Evolutionary conservation across 2,797 vertebrate species (phyloP).

Genomic region (Fundulus diaphanus): DNA sequence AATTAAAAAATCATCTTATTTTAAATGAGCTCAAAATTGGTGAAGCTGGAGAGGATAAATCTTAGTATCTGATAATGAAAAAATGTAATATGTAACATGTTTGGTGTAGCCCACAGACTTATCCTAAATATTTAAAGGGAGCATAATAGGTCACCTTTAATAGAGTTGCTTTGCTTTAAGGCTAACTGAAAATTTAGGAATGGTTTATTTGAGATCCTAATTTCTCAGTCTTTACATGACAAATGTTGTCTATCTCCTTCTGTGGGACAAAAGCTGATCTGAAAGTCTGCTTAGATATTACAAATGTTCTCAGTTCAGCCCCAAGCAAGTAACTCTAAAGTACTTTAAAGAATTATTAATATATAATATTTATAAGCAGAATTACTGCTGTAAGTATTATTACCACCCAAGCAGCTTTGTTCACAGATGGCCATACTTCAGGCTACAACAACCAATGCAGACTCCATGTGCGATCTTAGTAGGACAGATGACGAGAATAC

Average conservation of each 20-base stretch:
- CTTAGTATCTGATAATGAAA: too few species aligned
- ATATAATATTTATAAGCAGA: constrained; percentile 1
- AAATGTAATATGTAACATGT: too few species aligned
- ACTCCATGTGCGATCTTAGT: constrained; percentile 26
- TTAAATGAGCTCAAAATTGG: too few species aligned
- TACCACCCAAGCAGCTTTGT: neutral
- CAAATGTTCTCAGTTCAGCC: constrained; percentile 4
- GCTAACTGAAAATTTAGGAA: neutral
- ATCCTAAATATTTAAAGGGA: too few species aligned
- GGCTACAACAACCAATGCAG: constrained; percentile 24
- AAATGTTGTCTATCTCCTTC: constrained; percentile 5
- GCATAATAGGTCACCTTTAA: too few species aligned
- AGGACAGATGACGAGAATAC: constrained; percentile 18
- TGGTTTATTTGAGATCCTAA: neutral
- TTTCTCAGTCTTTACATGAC: neutral
- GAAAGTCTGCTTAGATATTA: constrained; percentile 1
- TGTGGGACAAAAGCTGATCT: neutral
- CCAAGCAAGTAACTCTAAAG: neutral
- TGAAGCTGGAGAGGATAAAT: too few species aligned
- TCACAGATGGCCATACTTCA: constrained; percentile 17
- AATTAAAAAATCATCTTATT: too few species aligned
- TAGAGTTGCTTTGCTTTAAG: too few species aligned
- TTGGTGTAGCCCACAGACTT: too few species aligned
- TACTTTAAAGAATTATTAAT: neutral
- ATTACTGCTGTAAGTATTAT: neutral